Conservation (phyloP, 1,140 invertebrate genomes). For the Diploscapter pachys region DNA sequence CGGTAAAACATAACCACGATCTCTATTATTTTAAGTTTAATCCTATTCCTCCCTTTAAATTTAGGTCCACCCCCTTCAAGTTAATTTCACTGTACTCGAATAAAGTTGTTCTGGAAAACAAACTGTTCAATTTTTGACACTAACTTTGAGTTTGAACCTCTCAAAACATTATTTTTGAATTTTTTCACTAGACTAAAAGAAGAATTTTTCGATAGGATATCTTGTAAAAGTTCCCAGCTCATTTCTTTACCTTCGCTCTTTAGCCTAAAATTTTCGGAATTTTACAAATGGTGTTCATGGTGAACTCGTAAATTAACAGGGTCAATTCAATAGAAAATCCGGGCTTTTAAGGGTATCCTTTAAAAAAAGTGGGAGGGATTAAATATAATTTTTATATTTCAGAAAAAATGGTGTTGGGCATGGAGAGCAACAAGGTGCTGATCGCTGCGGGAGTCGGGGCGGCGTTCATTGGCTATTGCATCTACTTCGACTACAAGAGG, state of each 20-base stretch:
- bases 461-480: slow-evolving; percentile 1
- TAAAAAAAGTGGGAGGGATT: neutral
- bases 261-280: too few species aligned
- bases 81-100: too few species aligned
- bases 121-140: too few species aligned
- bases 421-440: slow-evolving; percentile 13
- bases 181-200: neutral
- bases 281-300: too few species aligned
- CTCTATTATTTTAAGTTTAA: too few species aligned
- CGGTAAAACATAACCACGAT: too few species aligned
- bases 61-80: too few species aligned
- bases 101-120: too few species aligned
- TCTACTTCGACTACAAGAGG: slow-evolving; percentile 11
- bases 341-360: neutral
- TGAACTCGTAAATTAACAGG: neutral
- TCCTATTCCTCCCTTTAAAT: too few species aligned
- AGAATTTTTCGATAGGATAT: neutral
- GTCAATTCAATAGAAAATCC: neutral
- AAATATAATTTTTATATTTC: neutral
- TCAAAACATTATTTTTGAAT: neutral
- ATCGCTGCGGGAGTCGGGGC: neutral
- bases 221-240: too few species aligned
- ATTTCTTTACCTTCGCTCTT: too few species aligned
- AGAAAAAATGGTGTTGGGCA: slow-evolving; percentile 1
- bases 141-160: too few species aligned